Base-by-base conservation (phyloP, 2,113 vertebrate genomes). In the Monarcha castaneiventris region DNA sequence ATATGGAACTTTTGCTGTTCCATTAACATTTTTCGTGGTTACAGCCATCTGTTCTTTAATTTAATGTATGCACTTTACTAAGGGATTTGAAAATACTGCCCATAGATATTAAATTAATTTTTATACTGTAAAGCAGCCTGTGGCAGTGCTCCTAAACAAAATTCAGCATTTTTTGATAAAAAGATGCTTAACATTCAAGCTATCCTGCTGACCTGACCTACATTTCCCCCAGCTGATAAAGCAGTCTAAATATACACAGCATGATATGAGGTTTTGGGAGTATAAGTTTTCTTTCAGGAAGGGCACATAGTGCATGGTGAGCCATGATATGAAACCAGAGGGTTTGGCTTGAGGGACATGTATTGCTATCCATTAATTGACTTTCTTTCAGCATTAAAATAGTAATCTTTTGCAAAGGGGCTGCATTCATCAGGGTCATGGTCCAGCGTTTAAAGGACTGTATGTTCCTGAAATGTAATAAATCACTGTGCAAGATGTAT, bases 111-210 rank as follows among this genome's bases (percentile, higher is more conserved):
- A 90, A 90, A 95, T 95, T 92, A 90, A 82, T 89, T 96, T 93
- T 96, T 93, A 54, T 92, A 77, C 58, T 74, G 49, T 94, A 89
- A 93, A 87, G 88, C 73, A 93, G 88, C 90, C 96, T 49, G 86
- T 94, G 93, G 94, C 93, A 89, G 44, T 87, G 69, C 90, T 96
- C 49, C 94, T 96, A 87, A 96, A 84, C 76, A 94, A 88, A 94
- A 97, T 78, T 89, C 76, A 90, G 89, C 95, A 76, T 93, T 96
- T 95, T 95, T 95, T 94, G 95, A 95, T 96, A 97, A 95, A 96
- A 95, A 96, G 88, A 90, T 93, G 61, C 83, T 97, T 97, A 97
- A 84, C 80, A 78, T 95, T 93, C 90, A 94, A 87, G 92, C 94
- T 94, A 54, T 92, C 93, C 86, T 94, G 92, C 93, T 96, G 96